A percentile compares a stretch with the other conserved stretches of the same genome.
Evolutionary conservation across 2,797 vertebrate genomes (phyloP).

Genomic region (Microcaecilia unicolor): DNA sequence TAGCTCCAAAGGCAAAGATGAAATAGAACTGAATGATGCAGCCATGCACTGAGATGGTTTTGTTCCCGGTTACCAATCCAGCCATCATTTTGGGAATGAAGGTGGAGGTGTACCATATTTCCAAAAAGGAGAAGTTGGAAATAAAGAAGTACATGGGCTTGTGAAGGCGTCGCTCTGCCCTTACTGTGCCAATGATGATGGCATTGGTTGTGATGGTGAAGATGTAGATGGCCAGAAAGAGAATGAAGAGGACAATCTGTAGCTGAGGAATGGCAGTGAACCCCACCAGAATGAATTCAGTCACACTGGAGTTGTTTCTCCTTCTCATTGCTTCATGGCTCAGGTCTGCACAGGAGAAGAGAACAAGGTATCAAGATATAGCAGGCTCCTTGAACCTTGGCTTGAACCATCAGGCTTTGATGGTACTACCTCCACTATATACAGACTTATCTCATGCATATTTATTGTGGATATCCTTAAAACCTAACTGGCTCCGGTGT

Average conservation of each 20-base stretch:
- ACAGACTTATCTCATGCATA: too few species aligned
- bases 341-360: too few species aligned
- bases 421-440: too few species aligned
- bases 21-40: slow-evolving; percentile 25
- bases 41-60: slow-evolving; percentile 15
- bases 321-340: not conserved
- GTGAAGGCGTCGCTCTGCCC: not conserved
- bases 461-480: too few species aligned
- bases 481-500: too few species aligned
- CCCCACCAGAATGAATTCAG: slow-evolving; percentile 15
- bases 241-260: slow-evolving; percentile 3
- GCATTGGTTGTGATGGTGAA: slow-evolving; percentile 6
- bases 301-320: too few species aligned
- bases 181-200: slow-evolving; percentile 3
- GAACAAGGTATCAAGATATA: too few species aligned
- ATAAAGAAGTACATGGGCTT: slow-evolving; percentile 14
- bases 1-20: slow-evolving; percentile 16
- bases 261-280: slow-evolving; percentile 10
- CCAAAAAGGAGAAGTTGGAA: slow-evolving; percentile 16
- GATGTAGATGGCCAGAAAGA: slow-evolving; percentile 5
- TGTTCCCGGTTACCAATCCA: slow-evolving; percentile 13
- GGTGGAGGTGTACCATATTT: slow-evolving; percentile 5
- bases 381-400: too few species aligned
- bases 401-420: too few species aligned
- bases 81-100: slow-evolving; percentile 8